Base-by-base conservation (phyloP, 2,888 invertebrate genomes). In the Teinopalpus imperialis region DNA sequence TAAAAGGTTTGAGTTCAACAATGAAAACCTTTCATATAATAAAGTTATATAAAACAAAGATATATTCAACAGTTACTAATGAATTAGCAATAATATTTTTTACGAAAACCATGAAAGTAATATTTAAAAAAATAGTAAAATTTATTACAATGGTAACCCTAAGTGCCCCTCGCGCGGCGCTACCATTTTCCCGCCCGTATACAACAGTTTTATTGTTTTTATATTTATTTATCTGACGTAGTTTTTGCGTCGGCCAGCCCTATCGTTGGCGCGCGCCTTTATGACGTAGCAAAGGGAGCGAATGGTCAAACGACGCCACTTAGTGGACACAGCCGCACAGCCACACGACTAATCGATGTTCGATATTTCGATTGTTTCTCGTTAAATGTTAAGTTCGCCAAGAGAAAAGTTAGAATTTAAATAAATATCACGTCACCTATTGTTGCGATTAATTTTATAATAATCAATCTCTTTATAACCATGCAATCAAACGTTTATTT, bases 141-240 rank as follows among this genome's bases (percentile, higher is more conserved):
- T n/a, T n/a, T 12, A 12, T 8, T 18, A 7, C 13, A 2, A 30
- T 81, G 67, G 81, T 63, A 66, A 64, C 75, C 69, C 53, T 67
- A 60, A 48, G 59, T 56, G 59, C 70, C 74, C 69, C 75, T 71
- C 69, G 75, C 72, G 74, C 78, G 70, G 69, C 78, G 81, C 76
- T 75, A 75, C 83, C 78, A 82, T 86, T 82, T 75, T 74, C 80
- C 81, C 74, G 68, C 67, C 81, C 78, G 83, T 85, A 85, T 82
- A 86, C 86, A 87, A 83, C 77, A 79, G 75, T 87, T 87, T 87
- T 86, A 87, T 86, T 86, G 82, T 85, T 87, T 87, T 87, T 81
- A 83, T 85, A 83, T 87, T 81, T 87, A 87, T 87, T 85, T 86
- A 85, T 86, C 82, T 69, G 71, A 58, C 72, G 73, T 65, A 75